Base-by-base conservation (phyloP, 2,113 vertebrate species). In the Lagopus muta region DNA sequence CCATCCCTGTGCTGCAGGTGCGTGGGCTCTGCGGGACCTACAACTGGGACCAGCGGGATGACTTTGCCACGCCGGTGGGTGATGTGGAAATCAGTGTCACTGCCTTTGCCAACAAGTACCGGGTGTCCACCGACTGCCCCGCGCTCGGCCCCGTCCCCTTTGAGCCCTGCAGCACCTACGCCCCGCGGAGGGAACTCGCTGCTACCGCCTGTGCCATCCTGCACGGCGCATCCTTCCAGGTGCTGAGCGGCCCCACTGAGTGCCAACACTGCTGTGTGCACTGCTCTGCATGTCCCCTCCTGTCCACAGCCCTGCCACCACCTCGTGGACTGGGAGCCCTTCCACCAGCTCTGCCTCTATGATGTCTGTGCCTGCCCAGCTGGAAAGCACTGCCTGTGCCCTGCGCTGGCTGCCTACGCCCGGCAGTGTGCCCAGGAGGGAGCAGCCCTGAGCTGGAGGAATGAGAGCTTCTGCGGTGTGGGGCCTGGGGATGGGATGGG, bases 11-110 rank as follows among this genome's bases (percentile, higher is more conserved):
- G 8, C 1, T 18, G 47, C 83, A 99, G 99, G 98, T 99, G 8
- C 98, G 98, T 4, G 99, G 99, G 6, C 96, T 99, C 25, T 99
- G 99, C 19, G 99, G 99, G 50, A 99, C 99, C 8, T 98, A 98
- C 90, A 99, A 98, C 52, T 98, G 99, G 98, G 98, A 97, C 96
- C 99, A 98, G 97, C 97, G 97, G 8, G 99, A 99, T 4, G 99
- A 99, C 73, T 99, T 99, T 94, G 98, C 97, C 88, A 99, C 98
- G 0, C 98, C 98, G 0, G 98, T 97, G 2, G 98, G 99, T 0
- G 99, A 99, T 0, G 97, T 99, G 82, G 99, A 99, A 90, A 97
- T 81, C 94, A 97, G 97, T 0, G 66, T 97, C 2, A 3, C 96
- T 0, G 98, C 98, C 67, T 99, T 99, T 11, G 96, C 97, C 32